Conservation (phyloP, 2,797 vertebrate species). For the Megalops cyprinoides region DNA sequence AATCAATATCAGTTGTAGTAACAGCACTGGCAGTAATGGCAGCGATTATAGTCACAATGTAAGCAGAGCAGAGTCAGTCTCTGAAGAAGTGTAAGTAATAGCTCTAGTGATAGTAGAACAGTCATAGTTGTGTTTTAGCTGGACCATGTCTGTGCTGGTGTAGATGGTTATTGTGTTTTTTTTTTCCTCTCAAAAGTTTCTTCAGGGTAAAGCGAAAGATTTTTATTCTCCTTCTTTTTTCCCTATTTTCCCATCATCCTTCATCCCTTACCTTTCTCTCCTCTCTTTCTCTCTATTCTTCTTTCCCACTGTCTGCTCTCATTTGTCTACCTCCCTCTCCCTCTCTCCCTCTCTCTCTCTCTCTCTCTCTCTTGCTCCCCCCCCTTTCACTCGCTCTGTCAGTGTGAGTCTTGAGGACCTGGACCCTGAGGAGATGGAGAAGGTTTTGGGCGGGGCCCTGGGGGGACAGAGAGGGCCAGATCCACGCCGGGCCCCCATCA, state of each 20-base stretch:
- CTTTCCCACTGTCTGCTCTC: not conserved
- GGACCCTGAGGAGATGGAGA: constrained; percentile 53
- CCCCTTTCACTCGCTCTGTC: not conserved
- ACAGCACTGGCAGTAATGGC: not conserved
- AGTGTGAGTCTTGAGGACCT: constrained; percentile 67
- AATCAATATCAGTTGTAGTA: not conserved
- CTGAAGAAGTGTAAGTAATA: not conserved
- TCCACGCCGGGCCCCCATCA: constrained; percentile 54
- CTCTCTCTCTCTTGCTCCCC: constrained; percentile 9
- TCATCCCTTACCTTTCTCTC: too few species aligned
- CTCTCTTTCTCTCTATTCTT: not conserved
- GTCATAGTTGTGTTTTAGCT: not conserved
- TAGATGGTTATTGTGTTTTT: not conserved
- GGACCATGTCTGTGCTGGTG: not conserved
- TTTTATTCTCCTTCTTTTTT: not conserved
- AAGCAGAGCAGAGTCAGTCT: not conserved
- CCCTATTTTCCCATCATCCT: not conserved
- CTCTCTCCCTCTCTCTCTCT: too few species aligned
- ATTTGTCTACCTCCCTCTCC: not conserved
- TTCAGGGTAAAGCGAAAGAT: not conserved
- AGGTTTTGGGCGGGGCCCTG: constrained; percentile 40
- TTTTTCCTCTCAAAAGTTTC: not conserved
- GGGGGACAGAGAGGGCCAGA: constrained; percentile 41
- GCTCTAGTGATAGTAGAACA: not conserved
- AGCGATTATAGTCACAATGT: not conserved